A percentile compares a stretch with the other conserved stretches of the same genome.
phyloP scores from a whole-genome alignment of 2,797 vertebrate species.

The Scolopax rusticola region DNA sequence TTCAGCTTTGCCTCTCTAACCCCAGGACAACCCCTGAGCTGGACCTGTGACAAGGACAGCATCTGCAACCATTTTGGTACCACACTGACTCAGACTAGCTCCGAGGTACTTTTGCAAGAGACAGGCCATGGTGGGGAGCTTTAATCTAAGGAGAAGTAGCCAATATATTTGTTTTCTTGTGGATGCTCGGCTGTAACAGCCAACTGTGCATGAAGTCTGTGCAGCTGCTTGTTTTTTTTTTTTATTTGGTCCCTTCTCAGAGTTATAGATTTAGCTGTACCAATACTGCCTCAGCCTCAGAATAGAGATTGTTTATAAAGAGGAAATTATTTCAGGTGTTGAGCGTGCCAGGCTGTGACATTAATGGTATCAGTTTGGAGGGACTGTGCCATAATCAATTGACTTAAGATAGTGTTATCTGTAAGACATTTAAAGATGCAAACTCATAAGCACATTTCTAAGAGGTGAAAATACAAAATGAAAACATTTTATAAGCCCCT shows the following conservation, averaged over 20 bases:
- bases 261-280: slow-evolving; percentile 13
- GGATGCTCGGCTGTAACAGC: neutral
- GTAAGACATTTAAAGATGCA: neutral
- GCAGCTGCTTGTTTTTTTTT: neutral
- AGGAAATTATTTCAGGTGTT: neutral
- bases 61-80: neutral
- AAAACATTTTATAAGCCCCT: neutral
- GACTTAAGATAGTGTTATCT: neutral
- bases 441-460: neutral
- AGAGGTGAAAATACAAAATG: neutral
- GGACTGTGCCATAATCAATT: neutral
- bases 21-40: neutral
- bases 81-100: neutral
- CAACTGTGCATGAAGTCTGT: slow-evolving; percentile 3
- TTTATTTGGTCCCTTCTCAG: neutral
- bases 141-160: neutral
- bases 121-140: neutral
- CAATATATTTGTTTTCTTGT: slow-evolving; percentile 14
- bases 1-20: slow-evolving; percentile 7
- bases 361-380: neutral
- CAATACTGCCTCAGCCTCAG: neutral
- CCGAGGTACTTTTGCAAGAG: neutral
- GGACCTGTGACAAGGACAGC: slow-evolving; percentile 17
- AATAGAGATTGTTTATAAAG: neutral
- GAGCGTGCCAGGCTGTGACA: neutral